phyloP scores from a whole-genome alignment of 2,888 invertebrate species.

The Oithona nana region DNA sequence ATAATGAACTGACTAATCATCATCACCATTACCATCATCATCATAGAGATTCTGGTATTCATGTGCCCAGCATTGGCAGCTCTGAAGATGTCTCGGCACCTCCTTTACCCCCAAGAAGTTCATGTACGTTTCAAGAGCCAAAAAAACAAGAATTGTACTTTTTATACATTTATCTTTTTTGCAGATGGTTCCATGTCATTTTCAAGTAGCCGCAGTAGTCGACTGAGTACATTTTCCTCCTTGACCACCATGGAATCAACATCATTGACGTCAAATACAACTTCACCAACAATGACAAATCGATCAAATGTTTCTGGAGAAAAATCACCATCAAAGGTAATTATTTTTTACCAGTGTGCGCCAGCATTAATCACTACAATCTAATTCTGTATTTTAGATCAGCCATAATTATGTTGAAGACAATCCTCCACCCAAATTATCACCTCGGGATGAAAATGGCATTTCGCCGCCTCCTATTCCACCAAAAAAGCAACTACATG shows the following conservation, averaged over 20 bases:
- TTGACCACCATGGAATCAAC: neutral
- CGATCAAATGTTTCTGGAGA: too few species aligned
- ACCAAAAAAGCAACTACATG: neutral
- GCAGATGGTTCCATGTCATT: neutral
- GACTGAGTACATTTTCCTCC: neutral
- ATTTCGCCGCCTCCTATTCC: neutral
- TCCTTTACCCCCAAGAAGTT: neutral
- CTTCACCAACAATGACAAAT: neutral
- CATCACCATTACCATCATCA: neutral
- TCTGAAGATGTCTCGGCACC: neutral
- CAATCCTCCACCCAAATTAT: neutral
- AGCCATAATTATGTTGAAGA: neutral
- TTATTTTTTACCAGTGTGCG: too few species aligned
- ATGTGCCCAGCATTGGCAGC: neutral
- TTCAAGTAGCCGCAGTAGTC: neutral
- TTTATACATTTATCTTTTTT: neutral
- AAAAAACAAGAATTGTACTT: too few species aligned
- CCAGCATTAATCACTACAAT: too few species aligned
- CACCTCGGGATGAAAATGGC: neutral
- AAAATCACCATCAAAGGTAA: too few species aligned
- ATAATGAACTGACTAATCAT: neutral
- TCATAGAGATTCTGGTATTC: neutral
- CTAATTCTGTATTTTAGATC: neutral
- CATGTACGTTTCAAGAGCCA: too few species aligned
- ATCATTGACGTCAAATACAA: neutral